Percentiles rank a stretch among this genome's conserved stretches.
Conservation (phyloP, 2,797 vertebrate genomes). For the Iguana delicatissima region DNA sequence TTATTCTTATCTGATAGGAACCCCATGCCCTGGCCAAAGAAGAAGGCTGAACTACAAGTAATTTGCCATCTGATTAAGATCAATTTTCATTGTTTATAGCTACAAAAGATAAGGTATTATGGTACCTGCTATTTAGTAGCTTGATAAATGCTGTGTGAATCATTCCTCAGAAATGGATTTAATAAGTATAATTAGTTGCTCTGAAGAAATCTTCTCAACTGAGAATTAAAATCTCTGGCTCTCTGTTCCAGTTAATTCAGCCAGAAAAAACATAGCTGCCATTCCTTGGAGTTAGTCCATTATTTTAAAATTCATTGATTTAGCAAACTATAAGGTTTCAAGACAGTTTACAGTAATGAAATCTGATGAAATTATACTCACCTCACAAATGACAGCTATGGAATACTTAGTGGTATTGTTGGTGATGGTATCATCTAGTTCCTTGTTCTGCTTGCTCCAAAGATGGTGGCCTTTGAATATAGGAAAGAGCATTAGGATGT, state of each 20-base stretch:
- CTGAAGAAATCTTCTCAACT: background rate
- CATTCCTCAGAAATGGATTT: background rate
- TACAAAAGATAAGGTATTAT: background rate
- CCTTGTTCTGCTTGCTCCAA: background rate
- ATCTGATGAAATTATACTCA: background rate
- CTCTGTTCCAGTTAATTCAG: background rate
- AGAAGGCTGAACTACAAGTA: background rate
- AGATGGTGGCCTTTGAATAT: too few relatives aligned
- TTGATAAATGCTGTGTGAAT: background rate
- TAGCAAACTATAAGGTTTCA: too few relatives aligned
- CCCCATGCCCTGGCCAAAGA: background rate
- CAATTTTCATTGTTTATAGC: background rate
- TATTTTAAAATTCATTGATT: background rate
- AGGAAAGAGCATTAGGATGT: too few relatives aligned
- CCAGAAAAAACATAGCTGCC: background rate
- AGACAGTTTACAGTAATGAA: too few relatives aligned
- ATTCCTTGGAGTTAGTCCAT: background rate
- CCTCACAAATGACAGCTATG: background rate
- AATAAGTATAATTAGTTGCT: background rate
- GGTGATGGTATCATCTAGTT: background rate
- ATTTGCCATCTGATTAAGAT: too few relatives aligned
- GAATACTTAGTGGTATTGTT: background rate
- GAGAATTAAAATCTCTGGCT: background rate
- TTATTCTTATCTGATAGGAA: background rate
- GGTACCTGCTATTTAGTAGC: background rate